These are phyloP conservation scores for Chamaea fasciata DNA, from an alignment of 2,113 vertebrate genomes.

Conservation along the genomic window DNA sequence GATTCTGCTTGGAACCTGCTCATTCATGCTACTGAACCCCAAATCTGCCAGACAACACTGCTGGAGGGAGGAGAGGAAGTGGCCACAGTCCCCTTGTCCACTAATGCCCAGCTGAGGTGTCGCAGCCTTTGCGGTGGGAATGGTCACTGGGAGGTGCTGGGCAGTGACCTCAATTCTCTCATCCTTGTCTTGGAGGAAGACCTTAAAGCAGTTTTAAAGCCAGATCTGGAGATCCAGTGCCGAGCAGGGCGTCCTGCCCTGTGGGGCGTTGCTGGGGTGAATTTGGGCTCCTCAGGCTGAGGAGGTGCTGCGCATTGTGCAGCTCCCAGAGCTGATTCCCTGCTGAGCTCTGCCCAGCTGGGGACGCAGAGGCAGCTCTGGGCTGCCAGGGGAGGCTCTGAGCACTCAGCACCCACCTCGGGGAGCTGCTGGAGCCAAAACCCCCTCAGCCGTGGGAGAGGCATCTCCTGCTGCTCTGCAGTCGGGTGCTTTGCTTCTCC, in stretches of 20 bases:
- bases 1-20: neutral
- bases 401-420: neutral
- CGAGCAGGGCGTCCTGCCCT: neutral
- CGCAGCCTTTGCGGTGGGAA: neutral
- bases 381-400: neutral
- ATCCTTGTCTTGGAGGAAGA: neutral
- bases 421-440: neutral
- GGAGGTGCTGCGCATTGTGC: neutral
- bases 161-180: neutral
- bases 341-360: neutral
- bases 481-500: neutral
- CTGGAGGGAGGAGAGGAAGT: neutral
- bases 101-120: neutral
- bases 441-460: neutral
- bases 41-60: neutral
- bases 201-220: neutral
- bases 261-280: fast-evolving
- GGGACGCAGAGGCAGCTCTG: neutral
- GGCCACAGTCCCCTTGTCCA: neutral
- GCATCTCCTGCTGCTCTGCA: neutral
- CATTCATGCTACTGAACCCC: neutral
- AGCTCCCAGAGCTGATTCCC: neutral
- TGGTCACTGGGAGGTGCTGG: neutral
- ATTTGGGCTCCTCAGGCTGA: neutral
- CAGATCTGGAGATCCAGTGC: neutral